phyloP scores from a whole-genome alignment of 1,140 invertebrate genomes.

The Condylostylus longicornis region DNA sequence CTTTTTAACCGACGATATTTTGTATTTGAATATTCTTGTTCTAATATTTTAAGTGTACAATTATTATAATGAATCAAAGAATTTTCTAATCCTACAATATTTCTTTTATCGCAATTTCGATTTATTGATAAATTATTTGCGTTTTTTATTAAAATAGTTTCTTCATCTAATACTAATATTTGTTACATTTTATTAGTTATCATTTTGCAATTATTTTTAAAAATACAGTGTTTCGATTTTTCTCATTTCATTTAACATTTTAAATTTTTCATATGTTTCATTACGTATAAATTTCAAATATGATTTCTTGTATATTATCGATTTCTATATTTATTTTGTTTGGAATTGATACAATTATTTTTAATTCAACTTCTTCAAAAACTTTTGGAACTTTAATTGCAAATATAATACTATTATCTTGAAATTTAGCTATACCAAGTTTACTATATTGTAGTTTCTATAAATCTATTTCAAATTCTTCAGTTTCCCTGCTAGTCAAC shows the following conservation, averaged over 20 bases:
- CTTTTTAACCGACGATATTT: no score
- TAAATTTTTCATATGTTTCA: background rate
- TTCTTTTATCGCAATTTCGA: background rate
- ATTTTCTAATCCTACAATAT: background rate
- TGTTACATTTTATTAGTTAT: background rate
- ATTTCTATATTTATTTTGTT: no score
- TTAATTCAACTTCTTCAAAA: background rate
- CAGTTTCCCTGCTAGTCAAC: background rate
- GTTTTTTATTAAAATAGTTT: no score
- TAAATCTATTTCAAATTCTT: background rate
- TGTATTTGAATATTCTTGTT: no score
- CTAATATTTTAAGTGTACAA: background rate
- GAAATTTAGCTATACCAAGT: background rate
- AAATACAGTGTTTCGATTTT: background rate
- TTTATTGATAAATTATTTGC: background rate
- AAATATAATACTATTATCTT: background rate
- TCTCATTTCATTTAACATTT: background rate
- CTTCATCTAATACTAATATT: background rate
- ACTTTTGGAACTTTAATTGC: slow-evolving; percentile 1
- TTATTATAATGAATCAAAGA: background rate
- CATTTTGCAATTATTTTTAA: background rate
- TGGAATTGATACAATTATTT: background rate
- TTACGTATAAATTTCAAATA: background rate
- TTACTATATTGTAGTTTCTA: background rate
- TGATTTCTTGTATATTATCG: background rate